These are phyloP conservation scores for Bungarus multicinctus DNA, from an alignment of 2,113 vertebrate species.

Conservation along the genomic window DNA sequence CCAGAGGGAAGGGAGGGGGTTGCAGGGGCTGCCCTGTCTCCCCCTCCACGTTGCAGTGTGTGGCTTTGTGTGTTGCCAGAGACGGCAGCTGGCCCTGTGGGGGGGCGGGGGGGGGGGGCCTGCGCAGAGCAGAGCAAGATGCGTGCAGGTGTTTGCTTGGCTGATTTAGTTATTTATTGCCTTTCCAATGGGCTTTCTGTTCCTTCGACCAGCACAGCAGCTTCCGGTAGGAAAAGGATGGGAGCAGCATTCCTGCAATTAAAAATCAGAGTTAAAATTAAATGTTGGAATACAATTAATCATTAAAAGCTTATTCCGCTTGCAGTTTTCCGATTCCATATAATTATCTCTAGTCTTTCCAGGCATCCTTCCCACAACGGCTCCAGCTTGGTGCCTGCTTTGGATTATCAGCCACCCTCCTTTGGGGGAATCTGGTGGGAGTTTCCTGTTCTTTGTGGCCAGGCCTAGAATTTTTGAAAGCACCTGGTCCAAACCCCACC, in stretches of 20 bases:
- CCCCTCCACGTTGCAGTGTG: background rate
- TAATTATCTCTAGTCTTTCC: background rate
- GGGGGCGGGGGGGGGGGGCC: background rate
- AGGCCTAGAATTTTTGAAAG: background rate
- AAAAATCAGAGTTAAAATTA: background rate
- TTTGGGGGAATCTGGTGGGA: background rate
- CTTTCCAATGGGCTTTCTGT: background rate
- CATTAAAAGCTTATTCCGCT: background rate
- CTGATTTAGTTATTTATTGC: background rate
- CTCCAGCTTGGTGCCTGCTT: background rate
- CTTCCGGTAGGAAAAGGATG: background rate
- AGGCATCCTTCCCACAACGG: background rate
- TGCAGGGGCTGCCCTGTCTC: background rate
- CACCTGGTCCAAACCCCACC: background rate
- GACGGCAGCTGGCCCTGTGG: background rate
- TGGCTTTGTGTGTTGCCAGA: background rate
- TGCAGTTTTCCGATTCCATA: background rate
- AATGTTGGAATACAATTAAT: background rate
- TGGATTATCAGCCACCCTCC: background rate
- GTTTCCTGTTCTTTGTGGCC: background rate
- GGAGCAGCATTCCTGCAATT: background rate
- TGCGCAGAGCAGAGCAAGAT: background rate
- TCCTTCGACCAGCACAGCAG: background rate
- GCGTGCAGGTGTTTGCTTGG: background rate
- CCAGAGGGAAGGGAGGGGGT: background rate